Evolutionary conservation across 1,140 invertebrate species (phyloP), one percentile per base, ranked within the genome.

Genomic region (Metaphire vulgaris): DNA sequence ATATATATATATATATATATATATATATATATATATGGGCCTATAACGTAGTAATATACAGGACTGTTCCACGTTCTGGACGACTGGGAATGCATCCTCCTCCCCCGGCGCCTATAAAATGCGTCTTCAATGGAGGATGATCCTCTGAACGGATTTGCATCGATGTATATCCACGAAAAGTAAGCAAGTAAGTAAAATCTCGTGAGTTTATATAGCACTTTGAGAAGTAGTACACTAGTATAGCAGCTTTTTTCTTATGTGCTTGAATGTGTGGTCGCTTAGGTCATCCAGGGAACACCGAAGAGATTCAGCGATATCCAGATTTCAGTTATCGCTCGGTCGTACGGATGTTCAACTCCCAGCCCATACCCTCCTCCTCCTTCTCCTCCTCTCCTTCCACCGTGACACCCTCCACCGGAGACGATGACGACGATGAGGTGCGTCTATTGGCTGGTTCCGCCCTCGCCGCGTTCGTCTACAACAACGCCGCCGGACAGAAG

Each of bases 241-340:
- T n/a, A n/a, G n/a, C n/a, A n/a, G n/a, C n/a, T n/a, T n/a, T n/a
- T n/a, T n/a, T n/a, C n/a, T n/a, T n/a, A n/a, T n/a, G n/a, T n/a
- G n/a, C n/a, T n/a, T n/a, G n/a, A n/a, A n/a, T n/a, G n/a, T n/a
- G n/a, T n/a, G n/a, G n/a, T n/a, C n/a, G n/a, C n/a, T n/a, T n/a
- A 86, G 85, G 83, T 64, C 82, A 85, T 76, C 81, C 79, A 31
- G 79, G 81, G 15, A 81, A 81, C n/a, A 74, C 84, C 68, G 79
- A 82, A 33, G 83, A 85, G 75, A 82, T 86, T 28, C 80, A 81
- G 66, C 69, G 64, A 15, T 81, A 82, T 65, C 70, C 79, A 21
- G 83, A 85, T 72, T 86, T 86, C 78, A 85, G 81, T 73, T 85
- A 83, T 77, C 82, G 83, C 1, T 79, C 82, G n/a, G 84, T 86